A percentile compares a stretch with the other conserved stretches of the same genome.
Conservation (phyloP, 2,113 vertebrate genomes). For the Fregata magnificens region DNA sequence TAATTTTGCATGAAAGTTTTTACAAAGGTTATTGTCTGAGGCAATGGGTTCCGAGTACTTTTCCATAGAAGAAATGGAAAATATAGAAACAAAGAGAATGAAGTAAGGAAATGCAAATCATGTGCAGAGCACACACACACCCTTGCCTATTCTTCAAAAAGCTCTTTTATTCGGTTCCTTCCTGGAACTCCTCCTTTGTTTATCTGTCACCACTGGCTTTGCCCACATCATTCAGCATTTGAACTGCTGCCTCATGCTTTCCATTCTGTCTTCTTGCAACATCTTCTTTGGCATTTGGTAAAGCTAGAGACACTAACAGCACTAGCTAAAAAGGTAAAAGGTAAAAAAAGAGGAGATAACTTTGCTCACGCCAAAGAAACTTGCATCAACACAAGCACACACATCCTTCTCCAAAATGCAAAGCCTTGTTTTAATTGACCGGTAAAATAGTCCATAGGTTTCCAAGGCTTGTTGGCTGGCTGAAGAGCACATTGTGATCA, state of each 20-base stretch:
- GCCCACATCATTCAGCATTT: not conserved
- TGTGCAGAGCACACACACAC: not conserved
- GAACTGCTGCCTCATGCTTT: not conserved
- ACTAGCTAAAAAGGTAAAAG: not conserved
- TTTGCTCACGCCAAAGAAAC: not conserved
- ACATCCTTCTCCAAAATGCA: not conserved
- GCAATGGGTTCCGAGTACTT: not conserved
- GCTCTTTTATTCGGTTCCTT: constrained; percentile 6
- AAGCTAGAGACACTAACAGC: not conserved
- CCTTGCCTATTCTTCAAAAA: not conserved
- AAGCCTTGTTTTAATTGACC: not conserved
- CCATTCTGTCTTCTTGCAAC: not conserved
- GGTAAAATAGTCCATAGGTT: not conserved
- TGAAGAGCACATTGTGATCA: not conserved
- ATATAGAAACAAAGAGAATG: not conserved
- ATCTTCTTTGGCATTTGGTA: not conserved
- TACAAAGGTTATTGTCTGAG: not conserved
- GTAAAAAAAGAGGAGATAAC: not conserved
- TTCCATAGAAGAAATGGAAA: constrained; percentile 21
- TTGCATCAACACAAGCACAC: not conserved
- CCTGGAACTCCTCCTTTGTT: constrained; percentile 16
- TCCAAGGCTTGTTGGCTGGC: not conserved
- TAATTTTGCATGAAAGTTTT: not conserved
- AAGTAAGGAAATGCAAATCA: not conserved
- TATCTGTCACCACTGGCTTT: not conserved